Base-by-base conservation (phyloP, 1,140 invertebrate species). In the Sitobion miscanthi region DNA sequence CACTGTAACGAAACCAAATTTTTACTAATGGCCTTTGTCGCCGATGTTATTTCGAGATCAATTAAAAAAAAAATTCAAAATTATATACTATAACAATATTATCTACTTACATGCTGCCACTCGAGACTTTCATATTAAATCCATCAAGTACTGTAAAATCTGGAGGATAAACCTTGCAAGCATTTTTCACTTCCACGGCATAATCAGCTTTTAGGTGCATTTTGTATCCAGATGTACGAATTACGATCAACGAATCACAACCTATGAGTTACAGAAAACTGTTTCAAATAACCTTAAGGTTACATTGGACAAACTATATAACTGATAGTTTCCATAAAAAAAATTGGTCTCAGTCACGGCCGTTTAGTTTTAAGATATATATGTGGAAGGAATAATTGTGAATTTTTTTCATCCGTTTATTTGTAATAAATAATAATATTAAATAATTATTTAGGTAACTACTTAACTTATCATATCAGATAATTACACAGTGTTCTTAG, bases 161-260 rank as follows among this genome's bases (percentile, higher is more conserved):
- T 25, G 52, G 52, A 25, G 54, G n/a, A 62, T 90, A 90, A 17
- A 20, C 7, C 23, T 57, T 90, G 11, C 35, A 90, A 45, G 88
- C 88, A 25, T 90, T 57, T 90, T 90, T 90, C 8, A 90, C 88
- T 90, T 90, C 47, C 1, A 90, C 88, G 9, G 52, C 52, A 30
- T 57, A 90, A 7, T 88, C 47, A 20, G 20, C 0, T 30, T 17
- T 42, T 42, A 25, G 35, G 38, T 42, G 1, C 88, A 90, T 90
- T 90, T 62, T 90, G 17, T 42, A 62, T 42, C 8, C 35, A 20
- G 21, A 90, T 42, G 14, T 42, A 57, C n/a, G 2, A 88, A 52
- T n/a, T 7, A 42, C 25, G 30, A 47, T 20, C 5, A n/a, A 45
- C 23, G 8, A 42, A 47, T 45, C 14, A 38, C 49, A 4, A 90